A percentile compares a stretch with the other conserved stretches of the same genome.
Evolutionary conservation across 2,888 invertebrate genomes (phyloP).

Genomic region (Nomada hirtipes): DNA sequence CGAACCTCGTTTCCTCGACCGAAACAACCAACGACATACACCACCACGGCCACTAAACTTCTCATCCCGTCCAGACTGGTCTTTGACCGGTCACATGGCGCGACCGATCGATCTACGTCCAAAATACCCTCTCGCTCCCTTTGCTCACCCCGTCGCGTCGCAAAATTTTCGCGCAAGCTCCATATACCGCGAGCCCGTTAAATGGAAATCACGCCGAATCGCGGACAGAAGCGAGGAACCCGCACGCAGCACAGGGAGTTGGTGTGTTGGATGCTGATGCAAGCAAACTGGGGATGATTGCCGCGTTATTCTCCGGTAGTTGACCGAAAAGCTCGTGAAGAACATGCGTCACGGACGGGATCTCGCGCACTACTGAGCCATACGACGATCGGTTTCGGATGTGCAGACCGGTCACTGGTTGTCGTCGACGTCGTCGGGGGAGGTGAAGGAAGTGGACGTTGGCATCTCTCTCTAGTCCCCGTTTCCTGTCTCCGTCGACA

Average conservation of each 20-base stretch:
- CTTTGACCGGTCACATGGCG: slow-evolving; percentile 63
- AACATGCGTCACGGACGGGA: slow-evolving; percentile 43
- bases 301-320: slow-evolving; percentile 1
- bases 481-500: slow-evolving; percentile 13
- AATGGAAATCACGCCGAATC: not conserved
- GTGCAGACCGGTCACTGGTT: slow-evolving; percentile 38
- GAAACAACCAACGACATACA: slow-evolving; percentile 1
- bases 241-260: not conserved
- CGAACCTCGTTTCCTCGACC: slow-evolving; percentile 5
- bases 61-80: slow-evolving; percentile 35
- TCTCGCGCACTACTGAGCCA: slow-evolving; percentile 70
- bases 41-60: not conserved
- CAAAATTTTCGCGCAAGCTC: not conserved
- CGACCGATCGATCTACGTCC: slow-evolving; percentile 66
- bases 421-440: slow-evolving; percentile 3
- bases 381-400: slow-evolving; percentile 54
- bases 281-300: slow-evolving; percentile 54
- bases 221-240: not conserved
- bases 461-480: not conserved
- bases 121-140: slow-evolving; percentile 57
- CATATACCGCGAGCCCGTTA: not conserved
- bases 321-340: not conserved
- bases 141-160: not conserved
- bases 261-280: slow-evolving; percentile 43
- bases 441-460: slow-evolving; percentile 27